These are phyloP conservation scores for Rosalia funebris DNA, from an alignment of 2,888 invertebrate genomes.

Conservation along the genomic window DNA sequence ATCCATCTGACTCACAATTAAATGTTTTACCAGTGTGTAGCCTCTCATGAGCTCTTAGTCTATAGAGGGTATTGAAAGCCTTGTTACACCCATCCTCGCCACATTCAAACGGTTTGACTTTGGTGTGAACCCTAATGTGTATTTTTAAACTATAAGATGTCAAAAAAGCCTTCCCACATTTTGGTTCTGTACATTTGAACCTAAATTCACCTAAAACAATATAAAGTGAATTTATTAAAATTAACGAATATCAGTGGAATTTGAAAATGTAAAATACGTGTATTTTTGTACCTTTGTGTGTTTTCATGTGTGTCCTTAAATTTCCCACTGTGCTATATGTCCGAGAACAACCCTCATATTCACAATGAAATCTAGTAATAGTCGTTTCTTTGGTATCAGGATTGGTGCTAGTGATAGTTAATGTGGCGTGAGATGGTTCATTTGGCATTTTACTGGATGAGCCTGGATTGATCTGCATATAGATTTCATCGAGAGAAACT, in stretches of 20 bases:
- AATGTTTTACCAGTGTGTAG: slow-evolving; percentile 95
- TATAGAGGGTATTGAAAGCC: slow-evolving; percentile 94
- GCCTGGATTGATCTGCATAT: slow-evolving; percentile 77
- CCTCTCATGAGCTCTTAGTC: slow-evolving; percentile 90
- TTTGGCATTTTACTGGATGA: slow-evolving; percentile 71
- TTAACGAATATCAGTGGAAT: not conserved
- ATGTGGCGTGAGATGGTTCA: slow-evolving; percentile 75
- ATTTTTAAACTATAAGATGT: slow-evolving; percentile 96
- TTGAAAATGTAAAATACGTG: slow-evolving; percentile 4
- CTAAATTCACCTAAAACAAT: slow-evolving; percentile 85
- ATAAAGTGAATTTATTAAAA: not conserved
- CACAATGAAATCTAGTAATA: slow-evolving; percentile 82
- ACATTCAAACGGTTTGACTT: slow-evolving; percentile 91
- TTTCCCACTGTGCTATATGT: slow-evolving; percentile 95
- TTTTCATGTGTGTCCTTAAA: slow-evolving; percentile 93
- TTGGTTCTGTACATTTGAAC: slow-evolving; percentile 88
- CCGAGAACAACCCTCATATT: slow-evolving; percentile 86
- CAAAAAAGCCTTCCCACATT: slow-evolving; percentile 92
- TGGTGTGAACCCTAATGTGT: slow-evolving; percentile 92
- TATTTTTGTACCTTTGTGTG: slow-evolving; percentile 82
- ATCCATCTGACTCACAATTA: slow-evolving; percentile 85
- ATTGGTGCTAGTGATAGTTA: slow-evolving; percentile 74
- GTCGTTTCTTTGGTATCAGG: slow-evolving; percentile 65
- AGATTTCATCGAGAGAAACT: slow-evolving; percentile 75
- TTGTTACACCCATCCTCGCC: slow-evolving; percentile 84